phyloP scores from a whole-genome alignment of 2,888 invertebrate species.

The Anoplius nigerrimus region DNA sequence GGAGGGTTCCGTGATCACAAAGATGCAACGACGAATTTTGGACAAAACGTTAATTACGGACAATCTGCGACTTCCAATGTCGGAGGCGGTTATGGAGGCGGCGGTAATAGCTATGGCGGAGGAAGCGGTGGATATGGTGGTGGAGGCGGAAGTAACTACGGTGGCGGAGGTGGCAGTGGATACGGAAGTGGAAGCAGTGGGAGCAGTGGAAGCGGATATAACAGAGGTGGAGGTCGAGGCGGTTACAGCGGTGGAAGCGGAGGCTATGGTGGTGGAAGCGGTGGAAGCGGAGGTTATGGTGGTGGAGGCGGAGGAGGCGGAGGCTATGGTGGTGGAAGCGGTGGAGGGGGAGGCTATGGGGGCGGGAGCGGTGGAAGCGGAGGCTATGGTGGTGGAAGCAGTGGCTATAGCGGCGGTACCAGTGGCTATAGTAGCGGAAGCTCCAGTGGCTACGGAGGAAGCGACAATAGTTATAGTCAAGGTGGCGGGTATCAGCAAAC shows the following conservation, averaged over 20 bases:
- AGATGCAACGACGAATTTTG: constrained; percentile 58
- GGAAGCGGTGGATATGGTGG: constrained; percentile 33
- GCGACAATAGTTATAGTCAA: constrained; percentile 45
- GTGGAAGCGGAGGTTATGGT: constrained; percentile 37
- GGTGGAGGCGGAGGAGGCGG: constrained; percentile 62
- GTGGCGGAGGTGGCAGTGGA: constrained; percentile 70
- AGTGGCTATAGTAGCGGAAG: constrained; percentile 65
- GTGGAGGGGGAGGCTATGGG: constrained; percentile 39
- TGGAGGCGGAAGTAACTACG: constrained; percentile 32
- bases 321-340: constrained; percentile 51
- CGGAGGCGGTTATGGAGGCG: background rate
- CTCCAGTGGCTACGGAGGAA: constrained; percentile 60
- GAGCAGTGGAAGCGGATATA: constrained; percentile 26
- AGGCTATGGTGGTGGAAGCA: constrained; percentile 39
- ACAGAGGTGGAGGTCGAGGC: constrained; percentile 69
- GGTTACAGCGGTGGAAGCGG: constrained; percentile 41
- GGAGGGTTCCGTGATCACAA: constrained; percentile 52
- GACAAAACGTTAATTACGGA: constrained; percentile 61
- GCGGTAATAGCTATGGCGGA: constrained; percentile 43
- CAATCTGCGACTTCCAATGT: constrained; percentile 20
- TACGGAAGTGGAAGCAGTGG: constrained; percentile 63
- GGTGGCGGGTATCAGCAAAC: constrained; percentile 4
- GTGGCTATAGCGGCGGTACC: constrained; percentile 48
- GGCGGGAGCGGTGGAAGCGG: constrained; percentile 48
- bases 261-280: constrained; percentile 33